These are phyloP conservation scores for Phasia obesa DNA, from an alignment of 2,888 invertebrate genomes.

Conservation along the genomic window DNA sequence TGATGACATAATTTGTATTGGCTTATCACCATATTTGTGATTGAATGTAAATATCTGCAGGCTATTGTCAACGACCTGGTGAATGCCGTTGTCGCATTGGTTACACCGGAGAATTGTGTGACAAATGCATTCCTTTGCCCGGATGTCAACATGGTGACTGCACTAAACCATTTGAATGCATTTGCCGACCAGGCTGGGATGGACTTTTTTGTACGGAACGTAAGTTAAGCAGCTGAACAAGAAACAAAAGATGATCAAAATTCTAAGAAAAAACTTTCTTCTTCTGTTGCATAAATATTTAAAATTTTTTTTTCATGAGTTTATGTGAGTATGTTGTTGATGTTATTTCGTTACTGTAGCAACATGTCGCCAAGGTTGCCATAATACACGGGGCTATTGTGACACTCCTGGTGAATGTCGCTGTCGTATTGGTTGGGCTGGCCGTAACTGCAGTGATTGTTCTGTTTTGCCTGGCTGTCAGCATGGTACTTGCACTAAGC, in stretches of 20 bases:
- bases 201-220: slow-evolving; percentile 94
- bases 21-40: slow-evolving; percentile 4
- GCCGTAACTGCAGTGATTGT: slow-evolving; percentile 92
- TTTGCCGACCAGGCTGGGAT: slow-evolving; percentile 93
- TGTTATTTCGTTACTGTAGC: slow-evolving; percentile 84
- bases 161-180: slow-evolving; percentile 93
- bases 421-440: slow-evolving; percentile 95
- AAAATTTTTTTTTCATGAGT: not conserved
- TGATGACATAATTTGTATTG: slow-evolving; percentile 2
- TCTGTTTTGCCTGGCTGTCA: slow-evolving; percentile 94
- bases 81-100: slow-evolving; percentile 95
- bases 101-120: slow-evolving; percentile 92
- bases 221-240: slow-evolving; percentile 82
- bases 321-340: not conserved
- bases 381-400: slow-evolving; percentile 92
- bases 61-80: slow-evolving; percentile 93
- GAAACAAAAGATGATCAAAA: not conserved
- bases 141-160: slow-evolving; percentile 94
- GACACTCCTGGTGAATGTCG: slow-evolving; percentile 93
- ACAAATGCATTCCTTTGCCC: slow-evolving; percentile 92
- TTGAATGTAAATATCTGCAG: slow-evolving; percentile 77
- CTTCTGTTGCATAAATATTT: not conserved
- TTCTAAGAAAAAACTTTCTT: slow-evolving; percentile 20
- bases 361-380: slow-evolving; percentile 92
- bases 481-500: slow-evolving; percentile 94